Conservation (phyloP, 2,113 vertebrate species). For the Atlantisia rogersi region DNA sequence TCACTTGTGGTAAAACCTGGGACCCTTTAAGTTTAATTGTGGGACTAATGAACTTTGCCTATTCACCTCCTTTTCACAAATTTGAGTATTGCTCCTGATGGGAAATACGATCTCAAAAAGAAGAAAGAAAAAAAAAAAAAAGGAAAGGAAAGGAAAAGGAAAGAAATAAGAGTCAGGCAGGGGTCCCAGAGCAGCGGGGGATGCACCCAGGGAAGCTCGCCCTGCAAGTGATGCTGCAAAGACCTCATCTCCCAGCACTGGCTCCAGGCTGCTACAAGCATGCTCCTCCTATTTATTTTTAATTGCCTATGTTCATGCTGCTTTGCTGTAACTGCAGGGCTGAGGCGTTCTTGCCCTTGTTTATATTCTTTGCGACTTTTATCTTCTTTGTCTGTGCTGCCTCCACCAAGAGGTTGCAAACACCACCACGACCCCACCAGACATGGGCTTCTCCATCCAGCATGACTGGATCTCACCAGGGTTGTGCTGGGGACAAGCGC, state of each 20-base stretch:
- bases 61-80: not conserved
- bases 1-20: not conserved
- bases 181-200: fast-evolving
- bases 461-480: not conserved
- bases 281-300: not conserved
- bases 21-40: not conserved
- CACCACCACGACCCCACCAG: not conserved
- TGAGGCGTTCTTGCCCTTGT: not conserved
- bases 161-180: not conserved
- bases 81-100: not conserved
- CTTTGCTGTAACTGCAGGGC: not conserved
- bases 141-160: too few species aligned
- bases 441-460: not conserved
- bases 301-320: not conserved
- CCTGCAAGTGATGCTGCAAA: not conserved
- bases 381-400: not conserved
- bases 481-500: not conserved
- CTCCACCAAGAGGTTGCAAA: not conserved
- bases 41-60: not conserved
- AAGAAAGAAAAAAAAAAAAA: too few species aligned
- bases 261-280: not conserved
- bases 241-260: not conserved
- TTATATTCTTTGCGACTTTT: not conserved
- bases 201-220: not conserved
- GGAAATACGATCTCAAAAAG: not conserved